These are phyloP conservation scores for Caenorhabditis angaria DNA, from an alignment of 2,888 invertebrate genomes.

Conservation along the genomic window DNA sequence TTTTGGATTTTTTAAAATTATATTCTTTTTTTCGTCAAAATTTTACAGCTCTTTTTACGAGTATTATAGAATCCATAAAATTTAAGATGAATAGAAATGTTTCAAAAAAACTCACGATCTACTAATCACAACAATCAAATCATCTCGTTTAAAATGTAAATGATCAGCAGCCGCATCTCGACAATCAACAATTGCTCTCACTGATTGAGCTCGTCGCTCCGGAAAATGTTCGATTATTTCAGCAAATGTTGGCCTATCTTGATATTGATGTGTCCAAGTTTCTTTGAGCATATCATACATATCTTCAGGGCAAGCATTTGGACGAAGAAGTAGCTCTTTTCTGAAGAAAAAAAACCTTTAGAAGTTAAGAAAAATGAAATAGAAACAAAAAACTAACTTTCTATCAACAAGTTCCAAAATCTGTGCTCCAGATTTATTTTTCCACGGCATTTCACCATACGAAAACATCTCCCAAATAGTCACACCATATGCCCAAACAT, in stretches of 20 bases:
- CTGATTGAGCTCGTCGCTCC: constrained; percentile 81
- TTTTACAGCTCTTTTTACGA: not conserved
- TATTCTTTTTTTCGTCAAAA: too few relatives aligned
- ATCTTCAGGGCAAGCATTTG: constrained; percentile 85
- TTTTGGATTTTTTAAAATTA: too few relatives aligned
- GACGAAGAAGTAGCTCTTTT: constrained; percentile 45
- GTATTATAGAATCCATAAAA: too few relatives aligned
- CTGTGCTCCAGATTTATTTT: constrained; percentile 89
- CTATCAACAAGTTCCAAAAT: constrained; percentile 94
- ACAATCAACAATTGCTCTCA: constrained; percentile 82
- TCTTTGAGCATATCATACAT: constrained; percentile 91
- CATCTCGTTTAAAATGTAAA: constrained; percentile 85
- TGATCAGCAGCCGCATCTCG: constrained; percentile 79
- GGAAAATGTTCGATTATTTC: constrained; percentile 77
- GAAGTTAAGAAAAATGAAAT: too few relatives aligned
- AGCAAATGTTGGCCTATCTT: constrained; percentile 86
- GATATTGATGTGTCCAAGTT: constrained; percentile 94
- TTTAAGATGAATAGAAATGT: not conserved
- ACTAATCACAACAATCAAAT: constrained; percentile 90
- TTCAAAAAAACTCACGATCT: constrained; percentile 77
- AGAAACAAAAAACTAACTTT: constrained; percentile 74
- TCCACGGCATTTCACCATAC: constrained; percentile 98
- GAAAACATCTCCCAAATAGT: constrained; percentile 99
- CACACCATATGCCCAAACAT: constrained; percentile 97
- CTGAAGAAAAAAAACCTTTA: constrained; percentile 14